phyloP scores from a whole-genome alignment of 1,140 invertebrate species.

The Amyelois transitella region DNA sequence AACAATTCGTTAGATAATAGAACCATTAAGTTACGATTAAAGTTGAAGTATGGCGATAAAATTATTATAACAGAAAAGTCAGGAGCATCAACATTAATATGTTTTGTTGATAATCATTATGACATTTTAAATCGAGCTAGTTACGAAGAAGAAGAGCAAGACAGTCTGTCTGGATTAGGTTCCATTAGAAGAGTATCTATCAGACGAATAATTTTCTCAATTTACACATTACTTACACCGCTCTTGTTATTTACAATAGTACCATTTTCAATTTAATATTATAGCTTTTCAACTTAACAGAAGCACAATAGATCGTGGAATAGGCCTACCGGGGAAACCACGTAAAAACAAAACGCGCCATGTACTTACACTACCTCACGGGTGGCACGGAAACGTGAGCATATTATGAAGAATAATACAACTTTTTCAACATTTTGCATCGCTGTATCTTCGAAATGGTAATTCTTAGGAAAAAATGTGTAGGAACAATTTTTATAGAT shows the following conservation, averaged over 20 bases:
- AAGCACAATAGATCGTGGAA: slow-evolving; percentile 25
- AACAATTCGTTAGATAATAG: no score
- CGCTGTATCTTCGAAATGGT: no score
- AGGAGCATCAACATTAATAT: no score
- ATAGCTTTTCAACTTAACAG: slow-evolving; percentile 18
- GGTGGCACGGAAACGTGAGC: slow-evolving; percentile 18
- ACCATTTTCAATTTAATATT: background rate
- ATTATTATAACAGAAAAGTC: no score
- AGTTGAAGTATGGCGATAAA: no score
- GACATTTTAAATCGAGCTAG: no score
- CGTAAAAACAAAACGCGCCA: slow-evolving; percentile 11
- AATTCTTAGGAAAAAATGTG: no score
- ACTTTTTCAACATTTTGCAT: no score
- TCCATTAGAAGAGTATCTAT: slow-evolving; percentile 3
- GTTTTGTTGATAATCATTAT: no score
- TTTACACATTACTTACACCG: background rate
- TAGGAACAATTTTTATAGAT: no score
- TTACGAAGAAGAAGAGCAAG: background rate
- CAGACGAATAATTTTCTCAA: slow-evolving; percentile 1
- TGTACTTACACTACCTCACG: slow-evolving; percentile 14
- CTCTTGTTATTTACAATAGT: slow-evolving; percentile 17
- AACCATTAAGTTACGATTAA: no score
- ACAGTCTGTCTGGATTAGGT: background rate
- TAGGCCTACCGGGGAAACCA: slow-evolving; percentile 11
- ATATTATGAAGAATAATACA: slow-evolving; percentile 17